Conservation (phyloP, 2,888 invertebrate species). For the Limnephilus rhombicus region DNA sequence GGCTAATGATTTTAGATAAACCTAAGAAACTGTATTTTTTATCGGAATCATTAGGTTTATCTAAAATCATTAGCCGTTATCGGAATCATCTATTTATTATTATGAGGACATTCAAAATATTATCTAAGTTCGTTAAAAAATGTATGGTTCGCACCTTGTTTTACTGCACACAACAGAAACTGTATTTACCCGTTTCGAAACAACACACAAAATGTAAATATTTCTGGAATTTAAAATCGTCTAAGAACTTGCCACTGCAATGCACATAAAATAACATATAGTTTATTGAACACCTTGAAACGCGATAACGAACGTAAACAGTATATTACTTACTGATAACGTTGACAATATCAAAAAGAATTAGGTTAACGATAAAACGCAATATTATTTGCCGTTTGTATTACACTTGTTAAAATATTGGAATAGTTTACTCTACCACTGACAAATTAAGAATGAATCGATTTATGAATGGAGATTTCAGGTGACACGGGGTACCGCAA, state of each 20-base stretch:
- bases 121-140: background rate
- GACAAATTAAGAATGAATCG: background rate
- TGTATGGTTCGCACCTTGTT: background rate
- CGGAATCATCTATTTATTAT: no score
- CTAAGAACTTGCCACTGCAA: background rate
- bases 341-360: background rate
- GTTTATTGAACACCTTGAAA: background rate
- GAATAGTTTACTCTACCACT: background rate
- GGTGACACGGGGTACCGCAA: background rate
- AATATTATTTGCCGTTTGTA: background rate
- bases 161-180: background rate
- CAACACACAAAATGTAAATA: background rate
- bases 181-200: background rate
- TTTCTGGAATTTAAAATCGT: background rate
- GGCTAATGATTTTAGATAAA: background rate
- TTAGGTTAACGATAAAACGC: background rate
- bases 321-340: background rate
- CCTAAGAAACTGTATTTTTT: background rate
- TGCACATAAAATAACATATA: background rate
- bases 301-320: background rate
- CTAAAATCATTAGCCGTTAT: no score
- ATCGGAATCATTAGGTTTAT: background rate
- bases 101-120: background rate
- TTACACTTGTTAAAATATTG: background rate
- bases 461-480: background rate